These are phyloP conservation scores for Phthorimaea operculella DNA, from an alignment of 1,140 invertebrate species.

Conservation along the genomic window DNA sequence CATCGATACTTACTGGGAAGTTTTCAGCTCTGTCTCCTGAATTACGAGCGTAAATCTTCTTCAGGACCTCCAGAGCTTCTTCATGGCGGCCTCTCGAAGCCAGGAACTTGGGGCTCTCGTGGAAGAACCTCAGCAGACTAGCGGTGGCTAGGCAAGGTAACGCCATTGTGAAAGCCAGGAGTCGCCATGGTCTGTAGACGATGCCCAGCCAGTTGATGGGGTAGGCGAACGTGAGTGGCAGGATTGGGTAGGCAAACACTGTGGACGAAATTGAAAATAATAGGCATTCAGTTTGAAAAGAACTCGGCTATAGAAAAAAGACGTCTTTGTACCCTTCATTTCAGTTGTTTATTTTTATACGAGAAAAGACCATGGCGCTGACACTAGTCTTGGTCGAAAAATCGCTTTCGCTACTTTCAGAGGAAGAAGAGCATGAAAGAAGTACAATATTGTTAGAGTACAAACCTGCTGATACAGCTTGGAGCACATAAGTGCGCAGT, in stretches of 20 bases:
- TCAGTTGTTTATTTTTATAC: no score
- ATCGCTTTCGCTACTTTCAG: no score
- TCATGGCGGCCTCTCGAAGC: slow-evolving; percentile 63
- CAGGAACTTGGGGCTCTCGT: slow-evolving; percentile 76
- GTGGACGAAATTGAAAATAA: slow-evolving; percentile 12
- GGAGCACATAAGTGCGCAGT: slow-evolving; percentile 52
- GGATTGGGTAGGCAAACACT: slow-evolving; percentile 57
- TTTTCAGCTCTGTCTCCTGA: slow-evolving; percentile 57
- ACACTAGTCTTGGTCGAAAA: no score
- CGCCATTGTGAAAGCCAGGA: slow-evolving; percentile 72
- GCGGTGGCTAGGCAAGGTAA: slow-evolving; percentile 72
- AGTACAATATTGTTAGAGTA: no score
- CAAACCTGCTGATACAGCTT: slow-evolving; percentile 46
- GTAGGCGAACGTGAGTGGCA: slow-evolving; percentile 46
- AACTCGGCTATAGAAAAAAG: no score
- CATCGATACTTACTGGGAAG: slow-evolving; percentile 43
- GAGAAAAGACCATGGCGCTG: no score
- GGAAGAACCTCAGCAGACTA: slow-evolving; percentile 68
- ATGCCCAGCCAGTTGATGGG: slow-evolving; percentile 50
- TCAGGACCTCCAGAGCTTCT: slow-evolving; percentile 65
- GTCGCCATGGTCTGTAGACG: slow-evolving; percentile 71
- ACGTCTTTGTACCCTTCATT: no score
- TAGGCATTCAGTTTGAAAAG: no score
- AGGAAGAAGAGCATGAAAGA: no score
- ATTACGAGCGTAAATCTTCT: slow-evolving; percentile 68